Conservation (phyloP, 2,797 vertebrate species). For the Scolopax rusticola region DNA sequence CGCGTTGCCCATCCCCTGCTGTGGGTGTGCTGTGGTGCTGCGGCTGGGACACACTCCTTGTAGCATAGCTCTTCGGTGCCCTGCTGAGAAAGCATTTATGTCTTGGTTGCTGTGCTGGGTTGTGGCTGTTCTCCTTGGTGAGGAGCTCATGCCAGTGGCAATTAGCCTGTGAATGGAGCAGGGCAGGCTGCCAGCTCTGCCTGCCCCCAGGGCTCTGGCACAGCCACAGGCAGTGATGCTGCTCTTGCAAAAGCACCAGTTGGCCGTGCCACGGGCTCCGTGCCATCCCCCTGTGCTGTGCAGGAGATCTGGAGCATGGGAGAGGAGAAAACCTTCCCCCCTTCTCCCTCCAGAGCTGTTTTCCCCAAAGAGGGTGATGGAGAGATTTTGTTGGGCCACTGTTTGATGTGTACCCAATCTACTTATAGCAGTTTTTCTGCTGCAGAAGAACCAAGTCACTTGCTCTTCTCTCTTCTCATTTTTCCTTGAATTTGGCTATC, state of each 20-base stretch:
- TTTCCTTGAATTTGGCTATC: fast-evolving
- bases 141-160: not conserved
- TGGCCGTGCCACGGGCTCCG: not conserved
- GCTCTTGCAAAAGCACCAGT: not conserved
- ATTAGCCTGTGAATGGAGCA: fast-evolving
- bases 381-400: not conserved
- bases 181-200: not conserved
- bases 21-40: not conserved
- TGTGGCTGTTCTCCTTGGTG: not conserved
- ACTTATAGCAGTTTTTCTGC: not conserved
- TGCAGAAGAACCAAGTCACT: not conserved
- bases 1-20: fast-evolving
- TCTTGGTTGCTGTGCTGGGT: fast-evolving
- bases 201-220: fast-evolving
- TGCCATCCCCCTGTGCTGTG: fast-evolving
- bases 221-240: fast-evolving
- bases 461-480: not conserved
- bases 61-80: not conserved
- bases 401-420: fast-evolving
- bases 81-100: not conserved
- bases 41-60: fast-evolving
- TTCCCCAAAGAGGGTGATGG: no score
- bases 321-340: not conserved
- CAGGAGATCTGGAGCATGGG: not conserved
- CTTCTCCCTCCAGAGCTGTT: not conserved